Evolutionary conservation across 2,797 vertebrate species (phyloP), one percentile per base, ranked within the genome.

Genomic region (Corythornis leucogaster): DNA sequence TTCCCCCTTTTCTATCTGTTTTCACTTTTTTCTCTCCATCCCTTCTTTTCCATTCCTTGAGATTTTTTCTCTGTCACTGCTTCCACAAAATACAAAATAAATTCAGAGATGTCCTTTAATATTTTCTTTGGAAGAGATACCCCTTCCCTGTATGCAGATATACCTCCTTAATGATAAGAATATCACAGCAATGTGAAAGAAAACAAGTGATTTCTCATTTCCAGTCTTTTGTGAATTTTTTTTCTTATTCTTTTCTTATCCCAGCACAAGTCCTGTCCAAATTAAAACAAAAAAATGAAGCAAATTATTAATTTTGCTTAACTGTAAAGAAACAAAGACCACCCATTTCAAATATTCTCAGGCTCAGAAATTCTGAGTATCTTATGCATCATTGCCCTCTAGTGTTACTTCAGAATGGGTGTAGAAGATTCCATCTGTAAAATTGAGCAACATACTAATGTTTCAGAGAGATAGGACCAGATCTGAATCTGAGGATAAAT

Each of bases 371-470:
- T 80, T 81, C 59, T 81, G 55, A 77, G 66, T 94, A 30, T 93
- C 74, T 73, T 88, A 53, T 51, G 38, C 86, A 30, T 90, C 85
- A 62, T 86, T 95, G 93, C 94, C 92, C 93, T 84, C 94, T 96
- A 94, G 95, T 91, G 94, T 94, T 90, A 54, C 33, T 85, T 87
- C 63, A 59, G 53, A 84, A 80, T 54, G 45, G 7, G 2, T 9
- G 42, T 73, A 54, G 62, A 82, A 63, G 62, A 54, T 40, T 75
- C 18, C 20, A 30, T 75, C 62, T 54, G 31, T 46, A 71, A 87
- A 93, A 80, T 0, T 66, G 51, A 80, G 25, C 12, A 53, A 51
- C 3, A 54, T 74, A 61, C 46, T 17, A 14, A 20, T 2, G 0
- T 71, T 85, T 64, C 59, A 69, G 16, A 55, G 33, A 42, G 25